phyloP scores from a whole-genome alignment of 2,113 vertebrate genomes.

The Chiloscyllium plagiosum region DNA sequence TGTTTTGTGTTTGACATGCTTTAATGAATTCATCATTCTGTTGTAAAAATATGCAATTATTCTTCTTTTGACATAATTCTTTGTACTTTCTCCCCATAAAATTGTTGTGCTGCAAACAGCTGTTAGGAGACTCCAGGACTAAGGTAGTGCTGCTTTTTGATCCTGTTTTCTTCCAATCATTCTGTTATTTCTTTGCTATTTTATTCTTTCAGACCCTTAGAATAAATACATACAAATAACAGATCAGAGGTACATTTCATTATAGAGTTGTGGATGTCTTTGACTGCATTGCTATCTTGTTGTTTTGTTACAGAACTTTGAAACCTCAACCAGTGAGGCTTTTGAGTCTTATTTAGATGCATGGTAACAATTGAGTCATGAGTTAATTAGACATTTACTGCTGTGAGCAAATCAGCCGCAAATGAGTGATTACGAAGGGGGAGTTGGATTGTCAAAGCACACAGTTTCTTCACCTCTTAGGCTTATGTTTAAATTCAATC shows the following conservation, averaged over 20 bases:
- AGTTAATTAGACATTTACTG: not conserved
- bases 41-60: constrained; percentile 35
- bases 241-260: not conserved
- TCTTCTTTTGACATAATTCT: constrained; percentile 70
- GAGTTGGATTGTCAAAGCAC: not conserved
- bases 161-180: constrained; percentile 8
- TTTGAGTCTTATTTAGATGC: not conserved
- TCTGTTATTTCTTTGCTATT: not conserved
- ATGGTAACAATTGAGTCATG: not conserved
- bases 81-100: constrained; percentile 76
- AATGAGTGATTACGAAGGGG: not conserved
- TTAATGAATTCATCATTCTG: constrained; percentile 46
- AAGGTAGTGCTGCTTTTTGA: constrained; percentile 80
- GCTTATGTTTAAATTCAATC: not conserved
- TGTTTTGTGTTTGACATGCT: constrained; percentile 51
- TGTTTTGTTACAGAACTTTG: not conserved
- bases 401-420: not conserved
- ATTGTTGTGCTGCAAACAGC: constrained; percentile 81
- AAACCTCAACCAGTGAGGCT: not conserved
- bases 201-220: not conserved
- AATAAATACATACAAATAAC: not conserved
- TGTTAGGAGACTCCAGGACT: constrained; percentile 99
- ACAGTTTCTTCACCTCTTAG: not conserved
- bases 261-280: not conserved
- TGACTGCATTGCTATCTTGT: not conserved